A percentile compares a stretch with the other conserved stretches of the same genome.
These are phyloP conservation scores for Steinernema carpocapsae DNA, from an alignment of 2,888 invertebrate genomes.

Conservation along the genomic window DNA sequence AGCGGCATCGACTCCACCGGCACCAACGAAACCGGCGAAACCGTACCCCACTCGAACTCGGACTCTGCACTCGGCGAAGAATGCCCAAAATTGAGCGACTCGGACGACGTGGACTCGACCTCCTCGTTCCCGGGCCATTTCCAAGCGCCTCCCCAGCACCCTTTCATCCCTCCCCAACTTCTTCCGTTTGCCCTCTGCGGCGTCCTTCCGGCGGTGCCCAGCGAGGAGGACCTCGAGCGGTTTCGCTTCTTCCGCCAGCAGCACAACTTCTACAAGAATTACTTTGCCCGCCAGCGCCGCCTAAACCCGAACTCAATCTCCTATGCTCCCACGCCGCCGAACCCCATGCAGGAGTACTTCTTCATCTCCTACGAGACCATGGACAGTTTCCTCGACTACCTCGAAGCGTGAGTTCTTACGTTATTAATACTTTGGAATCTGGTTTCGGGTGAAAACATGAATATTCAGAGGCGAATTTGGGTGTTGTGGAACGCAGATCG, in stretches of 20 bases:
- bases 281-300: conserved; percentile 15
- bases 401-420: not conserved
- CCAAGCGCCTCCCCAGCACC: not conserved
- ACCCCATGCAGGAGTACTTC: conserved; percentile 1
- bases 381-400: conserved; percentile 23
- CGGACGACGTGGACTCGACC: conserved; percentile 28
- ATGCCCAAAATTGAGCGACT: conserved; percentile 25
- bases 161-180: not conserved
- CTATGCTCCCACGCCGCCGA: not conserved
- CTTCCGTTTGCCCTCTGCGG: not conserved
- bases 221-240: conserved; percentile 18
- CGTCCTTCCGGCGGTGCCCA: not conserved
- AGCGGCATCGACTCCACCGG: conserved; percentile 30
- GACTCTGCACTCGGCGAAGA: conserved; percentile 24
- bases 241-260: conserved; percentile 23
- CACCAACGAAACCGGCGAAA: conserved; percentile 12
- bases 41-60: conserved; percentile 28
- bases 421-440: not conserved
- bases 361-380: conserved; percentile 34
- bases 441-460: too few relatives aligned
- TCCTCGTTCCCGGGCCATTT: not conserved
- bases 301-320: not conserved
- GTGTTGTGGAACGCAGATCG: too few relatives aligned
- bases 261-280: conserved; percentile 33
- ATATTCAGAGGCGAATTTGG: too few relatives aligned